A percentile compares a stretch with the other conserved stretches of the same genome.
Evolutionary conservation across 2,113 vertebrate genomes (phyloP).

Genomic region (Odocoileus hemionus): DNA sequence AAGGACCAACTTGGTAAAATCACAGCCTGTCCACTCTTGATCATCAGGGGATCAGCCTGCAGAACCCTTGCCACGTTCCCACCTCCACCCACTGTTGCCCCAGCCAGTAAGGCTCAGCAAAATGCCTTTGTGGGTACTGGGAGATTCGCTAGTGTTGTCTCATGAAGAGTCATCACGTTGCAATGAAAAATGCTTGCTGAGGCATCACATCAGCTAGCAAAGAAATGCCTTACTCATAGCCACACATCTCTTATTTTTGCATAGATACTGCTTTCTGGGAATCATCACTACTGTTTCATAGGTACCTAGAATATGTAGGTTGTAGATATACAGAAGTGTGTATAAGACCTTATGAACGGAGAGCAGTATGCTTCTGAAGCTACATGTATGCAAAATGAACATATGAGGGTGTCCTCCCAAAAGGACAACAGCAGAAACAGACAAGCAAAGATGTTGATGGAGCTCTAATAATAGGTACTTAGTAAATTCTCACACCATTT

Average conservation of each 20-base stretch:
- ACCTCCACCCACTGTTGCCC: conserved; percentile 54
- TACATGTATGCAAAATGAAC: background rate
- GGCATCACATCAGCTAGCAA: conserved; percentile 70
- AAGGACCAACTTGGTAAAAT: background rate
- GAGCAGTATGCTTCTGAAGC: background rate
- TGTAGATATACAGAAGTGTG: background rate
- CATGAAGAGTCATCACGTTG: conserved; percentile 70
- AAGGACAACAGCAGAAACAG: conserved; percentile 42
- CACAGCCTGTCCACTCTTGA: conserved; percentile 5
- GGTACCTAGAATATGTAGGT: background rate
- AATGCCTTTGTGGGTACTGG: conserved; percentile 73
- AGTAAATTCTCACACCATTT: background rate
- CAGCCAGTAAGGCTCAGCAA: conserved; percentile 75
- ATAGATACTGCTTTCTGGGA: conserved; percentile 46
- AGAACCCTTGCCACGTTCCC: conserved; percentile 43
- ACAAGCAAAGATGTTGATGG: background rate
- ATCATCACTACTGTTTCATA: conserved; percentile 23
- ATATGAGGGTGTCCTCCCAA: background rate
- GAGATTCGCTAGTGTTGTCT: conserved; percentile 70
- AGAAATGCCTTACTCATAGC: conserved; percentile 74
- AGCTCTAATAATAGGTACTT: background rate
- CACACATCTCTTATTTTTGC: conserved; percentile 51
- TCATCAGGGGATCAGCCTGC: conserved; percentile 45
- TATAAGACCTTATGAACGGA: rapidly evolving
- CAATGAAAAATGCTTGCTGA: conserved; percentile 73